Evolutionary conservation across 2,888 invertebrate genomes (phyloP).

Genomic region (Cerceris ruficornis): DNA sequence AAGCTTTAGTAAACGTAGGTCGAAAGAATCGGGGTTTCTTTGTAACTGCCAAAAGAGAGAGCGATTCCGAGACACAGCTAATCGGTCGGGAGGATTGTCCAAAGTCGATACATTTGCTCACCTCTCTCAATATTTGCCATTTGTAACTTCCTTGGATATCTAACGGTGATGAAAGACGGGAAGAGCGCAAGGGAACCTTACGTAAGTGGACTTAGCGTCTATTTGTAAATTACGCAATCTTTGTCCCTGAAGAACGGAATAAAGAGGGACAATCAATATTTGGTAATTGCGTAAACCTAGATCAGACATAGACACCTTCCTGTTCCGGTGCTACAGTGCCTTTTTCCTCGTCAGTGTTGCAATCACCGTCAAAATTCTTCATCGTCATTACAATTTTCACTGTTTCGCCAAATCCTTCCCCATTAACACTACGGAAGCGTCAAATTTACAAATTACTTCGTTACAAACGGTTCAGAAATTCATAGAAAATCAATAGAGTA

Average conservation of each 20-base stretch:
- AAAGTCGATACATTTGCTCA: slow-evolving; percentile 15
- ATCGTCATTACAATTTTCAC: background rate
- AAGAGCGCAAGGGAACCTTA: slow-evolving; percentile 18
- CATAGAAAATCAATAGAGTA: too few relatives aligned
- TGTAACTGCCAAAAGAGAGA: background rate
- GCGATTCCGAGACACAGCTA: background rate
- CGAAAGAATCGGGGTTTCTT: too few relatives aligned
- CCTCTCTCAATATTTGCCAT: slow-evolving; percentile 45
- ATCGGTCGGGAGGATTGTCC: background rate
- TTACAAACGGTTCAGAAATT: too few relatives aligned
- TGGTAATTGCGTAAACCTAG: background rate
- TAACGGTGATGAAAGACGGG: slow-evolving; percentile 43
- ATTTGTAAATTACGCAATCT: slow-evolving; percentile 31
- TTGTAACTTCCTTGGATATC: slow-evolving; percentile 44
- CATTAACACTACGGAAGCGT: background rate
- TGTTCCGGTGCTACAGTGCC: too few relatives aligned
- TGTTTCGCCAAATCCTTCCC: background rate
- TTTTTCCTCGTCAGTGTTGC: too few relatives aligned
- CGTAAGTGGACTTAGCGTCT: slow-evolving; percentile 15
- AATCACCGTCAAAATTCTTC: background rate
- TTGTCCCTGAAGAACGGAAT: slow-evolving; percentile 4
- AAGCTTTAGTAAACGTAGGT: too few relatives aligned
- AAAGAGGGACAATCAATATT: slow-evolving; percentile 37
- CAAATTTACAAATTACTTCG: background rate
- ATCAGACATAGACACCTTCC: background rate